These are phyloP conservation scores for Choreutis nemorana DNA, from an alignment of 2,888 invertebrate species.

Conservation along the genomic window DNA sequence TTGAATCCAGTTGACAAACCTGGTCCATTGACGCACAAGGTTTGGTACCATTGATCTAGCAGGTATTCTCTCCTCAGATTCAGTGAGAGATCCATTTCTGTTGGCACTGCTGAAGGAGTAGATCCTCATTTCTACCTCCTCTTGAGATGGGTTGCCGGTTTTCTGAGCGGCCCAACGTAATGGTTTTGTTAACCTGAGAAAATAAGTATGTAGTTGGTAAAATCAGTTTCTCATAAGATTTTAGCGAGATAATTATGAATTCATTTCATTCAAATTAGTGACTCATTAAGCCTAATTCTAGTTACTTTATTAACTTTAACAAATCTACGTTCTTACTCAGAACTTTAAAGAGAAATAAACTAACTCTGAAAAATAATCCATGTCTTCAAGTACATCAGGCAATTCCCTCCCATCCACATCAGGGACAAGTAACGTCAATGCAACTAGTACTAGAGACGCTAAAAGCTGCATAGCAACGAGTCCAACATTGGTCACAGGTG, in stretches of 20 bases:
- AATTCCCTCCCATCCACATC: constrained; percentile 47
- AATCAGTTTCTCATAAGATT: constrained; percentile 1
- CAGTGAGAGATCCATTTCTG: constrained; percentile 14
- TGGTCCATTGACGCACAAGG: constrained; percentile 17
- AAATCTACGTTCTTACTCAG: neutral
- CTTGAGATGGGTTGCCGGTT: constrained; percentile 37
- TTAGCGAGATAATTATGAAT: constrained; percentile 1
- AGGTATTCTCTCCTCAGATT: constrained; percentile 20
- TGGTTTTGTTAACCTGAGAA: constrained; percentile 43
- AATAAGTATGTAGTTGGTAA: constrained; percentile 1
- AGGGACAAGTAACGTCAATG: constrained; percentile 29
- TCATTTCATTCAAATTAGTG: too few species aligned
- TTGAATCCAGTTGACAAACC: constrained; percentile 12
- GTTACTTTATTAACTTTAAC: too few species aligned
- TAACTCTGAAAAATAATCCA: constrained; percentile 56
- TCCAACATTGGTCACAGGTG: constrained; percentile 20
- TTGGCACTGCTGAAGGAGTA: constrained; percentile 39
- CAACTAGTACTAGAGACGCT: constrained; percentile 20
- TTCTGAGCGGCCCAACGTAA: constrained; percentile 53
- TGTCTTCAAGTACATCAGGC: constrained; percentile 44
- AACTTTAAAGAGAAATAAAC: constrained; percentile 11
- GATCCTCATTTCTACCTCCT: constrained; percentile 43
- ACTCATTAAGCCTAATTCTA: too few species aligned
- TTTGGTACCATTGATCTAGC: constrained; percentile 32
- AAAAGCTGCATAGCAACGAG: constrained; percentile 21